Conservation (phyloP, 2,797 vertebrate species). For the Brachyrhaphis roseni region DNA sequence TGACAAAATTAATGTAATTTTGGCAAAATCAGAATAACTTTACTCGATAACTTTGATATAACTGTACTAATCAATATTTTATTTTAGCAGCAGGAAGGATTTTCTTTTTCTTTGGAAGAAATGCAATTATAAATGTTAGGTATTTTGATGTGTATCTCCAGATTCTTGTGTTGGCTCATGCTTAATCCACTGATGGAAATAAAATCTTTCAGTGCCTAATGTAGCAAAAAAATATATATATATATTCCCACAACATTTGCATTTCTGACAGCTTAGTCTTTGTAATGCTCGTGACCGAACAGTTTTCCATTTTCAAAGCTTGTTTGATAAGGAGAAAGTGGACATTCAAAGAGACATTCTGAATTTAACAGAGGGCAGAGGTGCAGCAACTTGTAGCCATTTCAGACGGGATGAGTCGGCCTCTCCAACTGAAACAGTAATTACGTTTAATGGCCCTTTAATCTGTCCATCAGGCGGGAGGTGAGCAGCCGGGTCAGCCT, state of each 20-base stretch:
- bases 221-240: neutral
- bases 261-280: constrained; percentile 20
- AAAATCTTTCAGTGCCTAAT: neutral
- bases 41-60: neutral
- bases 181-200: neutral
- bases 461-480: constrained; percentile 81
- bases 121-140: neutral
- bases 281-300: constrained; percentile 9
- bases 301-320: constrained; percentile 43
- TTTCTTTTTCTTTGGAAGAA: neutral
- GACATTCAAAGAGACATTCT: constrained; percentile 66
- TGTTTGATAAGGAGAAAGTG: constrained; percentile 50
- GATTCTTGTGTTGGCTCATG: neutral
- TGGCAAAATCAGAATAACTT: neutral
- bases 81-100: neutral
- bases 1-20: neutral
- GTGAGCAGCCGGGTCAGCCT: constrained; percentile 76
- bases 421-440: constrained; percentile 81
- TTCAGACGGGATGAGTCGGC: constrained; percentile 78
- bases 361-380: constrained; percentile 63
- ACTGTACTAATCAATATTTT: neutral
- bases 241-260: neutral
- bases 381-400: constrained; percentile 78
- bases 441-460: constrained; percentile 86
- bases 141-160: neutral